These are phyloP conservation scores for Austrofundulus limnaeus DNA, from an alignment of 2,113 vertebrate species.

Conservation along the genomic window DNA sequence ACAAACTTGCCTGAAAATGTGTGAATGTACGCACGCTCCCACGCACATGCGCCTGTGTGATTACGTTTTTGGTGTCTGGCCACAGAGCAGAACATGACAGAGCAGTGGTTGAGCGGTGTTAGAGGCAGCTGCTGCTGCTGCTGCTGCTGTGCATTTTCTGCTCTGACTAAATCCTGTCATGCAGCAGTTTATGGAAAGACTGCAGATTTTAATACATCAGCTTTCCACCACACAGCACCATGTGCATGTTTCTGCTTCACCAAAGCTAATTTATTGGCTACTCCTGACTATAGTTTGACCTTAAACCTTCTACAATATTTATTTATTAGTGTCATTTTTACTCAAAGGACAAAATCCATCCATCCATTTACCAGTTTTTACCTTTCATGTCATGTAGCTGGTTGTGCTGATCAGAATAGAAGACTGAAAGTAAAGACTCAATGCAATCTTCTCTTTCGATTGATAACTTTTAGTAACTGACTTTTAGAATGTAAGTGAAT, in stretches of 20 bases:
- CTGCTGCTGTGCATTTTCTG: conserved; percentile 7
- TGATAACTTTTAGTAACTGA: too few relatives aligned
- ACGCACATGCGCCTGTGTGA: conserved; percentile 15
- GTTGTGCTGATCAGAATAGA: too few relatives aligned
- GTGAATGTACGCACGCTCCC: conserved; percentile 4
- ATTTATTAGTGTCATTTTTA: too few relatives aligned
- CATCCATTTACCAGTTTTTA: too few relatives aligned
- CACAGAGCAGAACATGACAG: conserved; percentile 40
- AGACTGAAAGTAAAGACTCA: too few relatives aligned
- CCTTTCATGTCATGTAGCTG: too few relatives aligned
- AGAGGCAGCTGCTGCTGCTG: conserved; percentile 11
- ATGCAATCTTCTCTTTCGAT: too few relatives aligned
- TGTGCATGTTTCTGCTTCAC: not conserved
- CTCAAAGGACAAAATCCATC: too few relatives aligned
- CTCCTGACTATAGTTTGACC: too few relatives aligned
- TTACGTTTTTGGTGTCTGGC: conserved; percentile 15
- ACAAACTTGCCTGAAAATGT: conserved; percentile 19
- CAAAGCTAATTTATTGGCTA: not conserved
- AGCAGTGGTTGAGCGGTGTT: conserved; percentile 11
- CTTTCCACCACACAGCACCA: not conserved
- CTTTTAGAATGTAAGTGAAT: too few relatives aligned
- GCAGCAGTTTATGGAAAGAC: not conserved
- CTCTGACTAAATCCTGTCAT: not conserved
- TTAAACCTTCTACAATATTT: too few relatives aligned
- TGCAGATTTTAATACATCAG: conserved; percentile 13